Conservation (phyloP, 1,140 invertebrate species). For the Zaprionus davidi region DNA sequence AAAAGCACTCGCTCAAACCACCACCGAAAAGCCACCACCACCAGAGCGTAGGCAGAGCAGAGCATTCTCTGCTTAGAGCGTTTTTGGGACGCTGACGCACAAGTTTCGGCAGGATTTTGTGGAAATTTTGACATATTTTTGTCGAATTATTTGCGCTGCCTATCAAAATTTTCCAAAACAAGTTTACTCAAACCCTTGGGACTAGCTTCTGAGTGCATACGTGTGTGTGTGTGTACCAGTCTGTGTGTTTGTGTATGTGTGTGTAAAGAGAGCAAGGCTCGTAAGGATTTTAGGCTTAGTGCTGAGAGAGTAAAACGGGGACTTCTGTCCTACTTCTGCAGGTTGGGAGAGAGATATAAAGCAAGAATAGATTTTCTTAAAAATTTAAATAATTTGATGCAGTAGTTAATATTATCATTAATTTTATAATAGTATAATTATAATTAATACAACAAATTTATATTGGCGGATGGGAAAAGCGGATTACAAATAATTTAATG, state of each 20-base stretch:
- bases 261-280: slow-evolving; percentile 1
- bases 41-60: not conserved
- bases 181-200: not conserved
- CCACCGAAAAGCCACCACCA: slow-evolving; percentile 12
- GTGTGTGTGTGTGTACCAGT: not conserved
- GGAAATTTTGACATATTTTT: slow-evolving; percentile 22
- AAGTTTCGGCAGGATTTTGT: slow-evolving; percentile 5
- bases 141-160: slow-evolving; percentile 12
- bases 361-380: not conserved
- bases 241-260: not conserved
- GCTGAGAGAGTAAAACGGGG: not conserved
- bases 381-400: not conserved
- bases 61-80: not conserved
- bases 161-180: slow-evolving; percentile 4
- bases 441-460: too few species aligned
- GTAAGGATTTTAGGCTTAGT: not conserved
- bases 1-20: slow-evolving; percentile 32
- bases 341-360: not conserved
- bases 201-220: not conserved
- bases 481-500: too few species aligned
- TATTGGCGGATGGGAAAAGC: too few species aligned
- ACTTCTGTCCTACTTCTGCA: not conserved
- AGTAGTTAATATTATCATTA: not conserved
- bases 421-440: too few species aligned
- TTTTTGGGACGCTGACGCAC: slow-evolving; percentile 22